Evolutionary conservation across 2,113 vertebrate species (phyloP), one percentile per base, ranked within the genome.

Genomic region (Python bivittatus): DNA sequence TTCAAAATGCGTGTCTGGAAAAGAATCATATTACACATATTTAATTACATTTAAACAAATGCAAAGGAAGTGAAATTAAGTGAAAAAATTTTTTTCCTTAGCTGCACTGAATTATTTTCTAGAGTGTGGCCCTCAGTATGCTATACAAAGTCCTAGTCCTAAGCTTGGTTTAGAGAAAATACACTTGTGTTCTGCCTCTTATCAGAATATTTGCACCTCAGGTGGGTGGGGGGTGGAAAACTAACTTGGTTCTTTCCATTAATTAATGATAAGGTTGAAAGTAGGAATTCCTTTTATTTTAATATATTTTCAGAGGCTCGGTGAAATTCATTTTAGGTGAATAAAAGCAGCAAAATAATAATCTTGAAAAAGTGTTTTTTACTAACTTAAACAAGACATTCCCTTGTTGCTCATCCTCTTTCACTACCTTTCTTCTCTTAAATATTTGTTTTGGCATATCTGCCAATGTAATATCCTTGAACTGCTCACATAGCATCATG

Each of bases 381-480:
- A 52, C 2, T 48, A 29, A 89, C 23, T 2, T 64, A 68, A 90
- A 11, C 29, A 33, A 57, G 33, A 60, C 12, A 68, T 90, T n/a
- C 20, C 17, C 17, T 38, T 33, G 23, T 12, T 33, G 15, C 52
- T 11, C 2, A 22, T 38, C 23, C 33, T 60, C 23, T 9, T 57
- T 79, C 52, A 68, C 52, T 54, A 90, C 10, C 68, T 27, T 56
- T 83, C 48, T 13, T 83, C 33, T 54, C 52, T 27, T 83, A 56
- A 79, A 83, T 90, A 83, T 42, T 90, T 90, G n/a, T 79, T 38
- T 90, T 90, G 89, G 53, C 89, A 38, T 27, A 90, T 79, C 89
- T 83, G 89, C 64, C 89, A 90, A 64, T 79, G n/a, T 44, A 90
- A 79, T 79, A 53, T 90, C 68, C 89, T 53, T 42, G 89, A 90